A percentile compares a stretch with the other conserved stretches of the same genome.
Evolutionary conservation across 2,113 vertebrate species (phyloP).

Genomic region (Okapia johnstoni): DNA sequence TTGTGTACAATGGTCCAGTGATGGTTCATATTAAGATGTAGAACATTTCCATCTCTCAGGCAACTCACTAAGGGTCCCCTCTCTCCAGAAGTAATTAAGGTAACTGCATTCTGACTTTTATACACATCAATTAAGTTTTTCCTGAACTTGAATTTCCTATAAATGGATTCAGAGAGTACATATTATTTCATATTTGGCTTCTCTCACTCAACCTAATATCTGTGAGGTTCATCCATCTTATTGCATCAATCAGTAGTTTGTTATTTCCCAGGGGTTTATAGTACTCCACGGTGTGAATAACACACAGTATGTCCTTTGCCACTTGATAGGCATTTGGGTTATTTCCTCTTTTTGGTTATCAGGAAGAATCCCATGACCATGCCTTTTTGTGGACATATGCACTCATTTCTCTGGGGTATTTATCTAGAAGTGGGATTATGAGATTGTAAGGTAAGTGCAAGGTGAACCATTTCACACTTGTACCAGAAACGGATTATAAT

Average conservation of each 20-base stretch:
- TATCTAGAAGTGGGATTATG: not conserved
- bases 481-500: not conserved
- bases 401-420: not conserved
- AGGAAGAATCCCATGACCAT: not conserved
- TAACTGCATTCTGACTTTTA: not conserved
- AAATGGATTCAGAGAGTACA: not conserved
- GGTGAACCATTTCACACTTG: not conserved
- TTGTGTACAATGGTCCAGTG: not conserved
- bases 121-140: not conserved
- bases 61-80: not conserved
- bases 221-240: not conserved
- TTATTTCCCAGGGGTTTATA: not conserved
- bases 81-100: not conserved
- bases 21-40: not conserved
- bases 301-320: not conserved
- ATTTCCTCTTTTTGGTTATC: not conserved
- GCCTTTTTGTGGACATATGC: not conserved
- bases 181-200: not conserved
- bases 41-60: not conserved
- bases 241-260: fast-evolving
- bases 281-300: not conserved
- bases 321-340: not conserved
- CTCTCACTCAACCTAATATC: not conserved
- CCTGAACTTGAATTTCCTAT: not conserved
- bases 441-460: not conserved